Conservation (phyloP, 2,113 vertebrate genomes). For the Calidris pygmaea region DNA sequence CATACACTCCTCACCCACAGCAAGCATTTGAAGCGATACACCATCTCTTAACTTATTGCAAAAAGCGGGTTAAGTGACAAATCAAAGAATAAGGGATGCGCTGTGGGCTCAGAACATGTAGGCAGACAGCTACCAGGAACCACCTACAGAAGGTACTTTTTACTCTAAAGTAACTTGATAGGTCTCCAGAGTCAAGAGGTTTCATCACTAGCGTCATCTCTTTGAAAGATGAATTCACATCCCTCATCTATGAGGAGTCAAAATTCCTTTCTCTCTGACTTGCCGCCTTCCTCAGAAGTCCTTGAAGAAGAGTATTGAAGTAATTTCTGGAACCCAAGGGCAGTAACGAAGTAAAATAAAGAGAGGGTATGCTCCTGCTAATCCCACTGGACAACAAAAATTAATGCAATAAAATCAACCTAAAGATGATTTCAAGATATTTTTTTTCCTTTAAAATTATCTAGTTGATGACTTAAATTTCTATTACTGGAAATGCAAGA, state of each 20-base stretch:
- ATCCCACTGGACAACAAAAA: neutral
- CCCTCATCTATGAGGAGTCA: neutral
- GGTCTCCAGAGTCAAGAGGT: neutral
- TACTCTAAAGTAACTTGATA: neutral
- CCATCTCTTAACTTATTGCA: neutral
- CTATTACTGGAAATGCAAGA: neutral
- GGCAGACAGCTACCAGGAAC: neutral
- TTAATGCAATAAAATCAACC: neutral
- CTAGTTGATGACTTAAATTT: neutral
- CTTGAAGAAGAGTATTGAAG: neutral
- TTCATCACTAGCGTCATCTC: neutral
- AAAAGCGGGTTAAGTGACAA: neutral
- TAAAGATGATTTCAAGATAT: neutral
- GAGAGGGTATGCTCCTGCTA: neutral
- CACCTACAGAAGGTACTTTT: neutral
- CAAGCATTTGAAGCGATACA: neutral
- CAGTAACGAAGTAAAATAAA: neutral
- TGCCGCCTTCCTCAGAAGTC: neutral
- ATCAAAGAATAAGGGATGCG: fast-evolving
- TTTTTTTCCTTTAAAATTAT: neutral
- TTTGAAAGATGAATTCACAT: neutral
- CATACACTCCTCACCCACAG: neutral
- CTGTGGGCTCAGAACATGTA: neutral
- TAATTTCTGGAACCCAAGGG: neutral
- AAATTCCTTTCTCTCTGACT: neutral